Percentiles rank a stretch among this genome's conserved stretches.
Evolutionary conservation across 2,113 vertebrate species (phyloP).

Genomic region (Ameiurus melas): DNA sequence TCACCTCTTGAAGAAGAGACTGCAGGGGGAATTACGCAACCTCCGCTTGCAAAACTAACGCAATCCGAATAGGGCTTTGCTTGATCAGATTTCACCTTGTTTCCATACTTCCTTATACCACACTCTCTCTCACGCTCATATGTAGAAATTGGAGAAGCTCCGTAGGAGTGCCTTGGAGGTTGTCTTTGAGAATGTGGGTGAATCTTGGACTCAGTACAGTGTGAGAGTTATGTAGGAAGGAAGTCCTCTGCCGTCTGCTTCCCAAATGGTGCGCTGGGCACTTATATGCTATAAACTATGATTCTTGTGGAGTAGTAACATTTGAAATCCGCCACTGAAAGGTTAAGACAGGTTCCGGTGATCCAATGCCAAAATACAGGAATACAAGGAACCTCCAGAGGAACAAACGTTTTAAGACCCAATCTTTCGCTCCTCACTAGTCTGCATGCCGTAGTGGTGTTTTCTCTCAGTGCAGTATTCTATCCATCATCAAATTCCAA

Average conservation of each 20-base stretch:
- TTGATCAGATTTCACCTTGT: neutral
- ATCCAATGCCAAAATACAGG: no score
- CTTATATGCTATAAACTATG: no score
- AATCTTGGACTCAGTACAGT: neutral
- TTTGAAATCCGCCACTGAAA: no score
- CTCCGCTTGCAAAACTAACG: neutral
- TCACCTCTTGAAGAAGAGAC: no score
- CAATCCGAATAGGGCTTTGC: neutral
- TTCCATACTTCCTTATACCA: neutral
- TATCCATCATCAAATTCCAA: neutral
- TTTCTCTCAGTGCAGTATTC: neutral
- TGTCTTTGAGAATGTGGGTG: neutral
- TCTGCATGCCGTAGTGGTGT: neutral
- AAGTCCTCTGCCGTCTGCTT: neutral
- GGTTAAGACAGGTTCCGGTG: no score
- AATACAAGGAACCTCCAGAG: no score
- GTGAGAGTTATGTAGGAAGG: neutral
- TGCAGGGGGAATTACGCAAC: neutral
- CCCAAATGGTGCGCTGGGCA: neutral
- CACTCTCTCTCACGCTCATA: neutral
- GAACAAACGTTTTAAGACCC: no score
- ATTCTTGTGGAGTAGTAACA: no score
- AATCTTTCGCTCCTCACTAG: neutral
- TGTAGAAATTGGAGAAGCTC: neutral
- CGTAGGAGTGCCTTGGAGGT: neutral